Evolutionary conservation across 2,113 vertebrate species (phyloP).

Genomic region (Paratilapia polleni): DNA sequence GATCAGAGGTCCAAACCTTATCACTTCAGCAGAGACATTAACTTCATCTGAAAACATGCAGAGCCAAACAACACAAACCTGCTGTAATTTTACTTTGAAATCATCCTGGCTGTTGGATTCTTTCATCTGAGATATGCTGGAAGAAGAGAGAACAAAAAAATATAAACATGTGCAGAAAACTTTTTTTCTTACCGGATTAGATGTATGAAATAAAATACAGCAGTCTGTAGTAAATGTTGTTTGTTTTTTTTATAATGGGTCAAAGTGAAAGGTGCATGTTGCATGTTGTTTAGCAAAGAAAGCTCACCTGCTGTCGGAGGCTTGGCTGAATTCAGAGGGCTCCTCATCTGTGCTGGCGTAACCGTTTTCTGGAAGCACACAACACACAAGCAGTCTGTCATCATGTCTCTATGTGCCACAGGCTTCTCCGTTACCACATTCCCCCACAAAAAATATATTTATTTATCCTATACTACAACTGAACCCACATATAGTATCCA

Average conservation of each 20-base stretch:
- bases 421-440: not conserved
- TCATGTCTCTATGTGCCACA: not conserved
- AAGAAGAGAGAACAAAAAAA: not conserved
- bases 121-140: conserved; percentile 90
- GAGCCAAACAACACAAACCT: not conserved
- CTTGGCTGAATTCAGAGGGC: conserved; percentile 90
- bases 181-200: not conserved
- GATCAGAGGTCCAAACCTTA: too few species aligned
- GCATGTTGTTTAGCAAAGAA: not conserved
- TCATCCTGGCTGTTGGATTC: conserved; percentile 96
- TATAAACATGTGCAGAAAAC: not conserved
- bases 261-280: not conserved
- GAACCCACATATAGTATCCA: not conserved
- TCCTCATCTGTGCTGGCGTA: conserved; percentile 95
- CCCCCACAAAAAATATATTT: not conserved
- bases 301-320: conserved; percentile 91
- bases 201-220: not conserved
- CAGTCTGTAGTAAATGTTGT: not conserved
- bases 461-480: not conserved
- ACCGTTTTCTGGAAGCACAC: conserved; percentile 86
- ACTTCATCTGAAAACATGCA: not conserved
- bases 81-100: conserved; percentile 90
- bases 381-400: not conserved
- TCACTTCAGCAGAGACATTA: too few species aligned
- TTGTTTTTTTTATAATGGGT: not conserved